Percentiles rank a stretch among this genome's conserved stretches.
phyloP scores from a whole-genome alignment of 2,113 vertebrate species.

The Prionailurus bengalensis region DNA sequence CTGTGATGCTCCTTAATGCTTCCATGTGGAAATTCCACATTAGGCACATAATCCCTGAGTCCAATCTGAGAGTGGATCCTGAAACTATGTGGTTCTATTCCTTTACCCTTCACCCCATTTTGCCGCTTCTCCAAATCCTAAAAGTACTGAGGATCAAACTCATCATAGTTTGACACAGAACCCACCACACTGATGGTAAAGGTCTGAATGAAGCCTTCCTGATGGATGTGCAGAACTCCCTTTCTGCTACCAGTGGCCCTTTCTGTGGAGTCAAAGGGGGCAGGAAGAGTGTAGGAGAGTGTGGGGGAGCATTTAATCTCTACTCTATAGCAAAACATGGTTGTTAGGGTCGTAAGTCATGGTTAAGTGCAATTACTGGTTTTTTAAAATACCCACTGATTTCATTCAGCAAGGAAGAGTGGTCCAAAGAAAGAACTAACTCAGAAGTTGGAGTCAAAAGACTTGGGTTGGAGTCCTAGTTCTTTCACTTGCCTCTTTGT shows the following conservation, averaged over 20 bases:
- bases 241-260: background rate
- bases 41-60: background rate
- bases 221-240: background rate
- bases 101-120: background rate
- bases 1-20: background rate
- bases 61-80: background rate
- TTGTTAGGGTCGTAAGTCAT: background rate
- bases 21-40: background rate
- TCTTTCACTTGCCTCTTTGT: background rate
- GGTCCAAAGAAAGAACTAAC: background rate
- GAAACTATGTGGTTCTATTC: background rate
- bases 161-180: background rate
- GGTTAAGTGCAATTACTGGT: background rate
- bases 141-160: background rate
- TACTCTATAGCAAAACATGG: background rate
- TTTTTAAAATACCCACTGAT: conserved; percentile 34
- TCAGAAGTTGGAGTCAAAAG: background rate
- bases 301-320: background rate
- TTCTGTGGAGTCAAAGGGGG: background rate
- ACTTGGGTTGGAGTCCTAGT: background rate
- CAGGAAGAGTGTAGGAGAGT: background rate
- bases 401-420: conserved; percentile 29
- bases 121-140: background rate
- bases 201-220: background rate
- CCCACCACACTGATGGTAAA: background rate